Percentiles rank a stretch among this genome's conserved stretches.
Conservation (phyloP, 2,888 invertebrate species). For the Ptilodon capucinus region DNA sequence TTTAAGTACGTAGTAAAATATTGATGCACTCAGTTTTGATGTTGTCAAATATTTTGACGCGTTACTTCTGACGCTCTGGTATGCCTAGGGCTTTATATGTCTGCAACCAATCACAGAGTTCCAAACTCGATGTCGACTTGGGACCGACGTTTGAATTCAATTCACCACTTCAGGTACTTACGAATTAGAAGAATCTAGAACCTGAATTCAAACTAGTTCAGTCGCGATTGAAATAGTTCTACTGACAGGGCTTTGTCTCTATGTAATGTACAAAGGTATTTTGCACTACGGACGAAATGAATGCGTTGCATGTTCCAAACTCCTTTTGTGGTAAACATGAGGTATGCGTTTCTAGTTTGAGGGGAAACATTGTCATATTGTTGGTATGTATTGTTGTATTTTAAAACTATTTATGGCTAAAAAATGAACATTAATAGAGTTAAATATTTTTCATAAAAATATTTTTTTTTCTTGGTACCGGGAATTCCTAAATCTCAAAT, state of each 20-base stretch:
- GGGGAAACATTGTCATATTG: neutral
- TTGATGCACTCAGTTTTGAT: no score
- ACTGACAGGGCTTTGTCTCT: neutral
- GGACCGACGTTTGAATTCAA: neutral
- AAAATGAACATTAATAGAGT: no score
- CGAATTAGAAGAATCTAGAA: neutral
- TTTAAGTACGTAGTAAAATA: no score
- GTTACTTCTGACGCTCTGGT: no score
- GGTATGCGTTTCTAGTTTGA: neutral
- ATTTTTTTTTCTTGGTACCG: no score
- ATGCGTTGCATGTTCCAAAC: no score
- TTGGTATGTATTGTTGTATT: neutral
- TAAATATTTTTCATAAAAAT: no score
- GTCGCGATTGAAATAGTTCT: neutral
- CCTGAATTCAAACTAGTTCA: neutral
- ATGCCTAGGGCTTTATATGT: neutral
- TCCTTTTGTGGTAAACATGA: neutral
- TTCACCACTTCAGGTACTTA: neutral
- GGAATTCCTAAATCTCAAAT: no score
- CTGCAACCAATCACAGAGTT: neutral
- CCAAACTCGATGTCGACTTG: neutral
- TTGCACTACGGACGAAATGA: neutral
- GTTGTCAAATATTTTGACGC: no score
- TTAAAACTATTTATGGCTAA: neutral
- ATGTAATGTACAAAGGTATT: neutral